Evolutionary conservation across 2,113 vertebrate genomes (phyloP), one percentile per base, ranked within the genome.

Genomic region (Egretta garzetta): DNA sequence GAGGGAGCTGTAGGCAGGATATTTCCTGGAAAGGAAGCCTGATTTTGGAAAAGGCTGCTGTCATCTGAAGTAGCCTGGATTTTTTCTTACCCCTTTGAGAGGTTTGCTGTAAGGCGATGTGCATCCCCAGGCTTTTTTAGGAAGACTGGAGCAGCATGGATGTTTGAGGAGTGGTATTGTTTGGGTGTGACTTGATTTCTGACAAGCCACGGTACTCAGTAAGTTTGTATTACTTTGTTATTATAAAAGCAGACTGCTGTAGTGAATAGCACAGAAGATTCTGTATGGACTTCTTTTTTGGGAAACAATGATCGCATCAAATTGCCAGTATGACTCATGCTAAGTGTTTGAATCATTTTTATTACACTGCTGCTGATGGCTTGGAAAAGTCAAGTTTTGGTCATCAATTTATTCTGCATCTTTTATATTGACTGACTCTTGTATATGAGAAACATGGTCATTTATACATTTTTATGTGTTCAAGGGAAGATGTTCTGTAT

Each of bases 341-440:
- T 95, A 94, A 85, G 45, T n/a, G 81, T 71, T 85, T 97, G 93
- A 96, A 95, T 97, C 95, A 97, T 96, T 97, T 97, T 97, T 97
- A 98, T 96, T 95, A 67, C 77, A 33, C 73, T 80, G 74, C n/a
- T 93, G 91, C 23, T 91, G 87, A 81, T 97, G 90, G 80, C 86
- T 73, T 74, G 66, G 92, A 95, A 96, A 96, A 97, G 95, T 80
- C 94, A 93, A 89, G 85, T 90, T 96, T 91, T 96, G 85, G 79
- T 92, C 92, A 92, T 97, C 92, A 93, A 67, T 97, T 95, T 90
- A 75, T 96, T 83, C 59, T 77, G 62, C 66, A 32, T 94, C 91
- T 96, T 97, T 98, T 95, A 82, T 95, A 80, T 76, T 96, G 95
- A 92, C 81, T 96, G 95, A 83, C 84, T 96, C 86, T 95, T 93